Conservation (phyloP, 2,113 vertebrate species). For the Mugil cephalus region DNA sequence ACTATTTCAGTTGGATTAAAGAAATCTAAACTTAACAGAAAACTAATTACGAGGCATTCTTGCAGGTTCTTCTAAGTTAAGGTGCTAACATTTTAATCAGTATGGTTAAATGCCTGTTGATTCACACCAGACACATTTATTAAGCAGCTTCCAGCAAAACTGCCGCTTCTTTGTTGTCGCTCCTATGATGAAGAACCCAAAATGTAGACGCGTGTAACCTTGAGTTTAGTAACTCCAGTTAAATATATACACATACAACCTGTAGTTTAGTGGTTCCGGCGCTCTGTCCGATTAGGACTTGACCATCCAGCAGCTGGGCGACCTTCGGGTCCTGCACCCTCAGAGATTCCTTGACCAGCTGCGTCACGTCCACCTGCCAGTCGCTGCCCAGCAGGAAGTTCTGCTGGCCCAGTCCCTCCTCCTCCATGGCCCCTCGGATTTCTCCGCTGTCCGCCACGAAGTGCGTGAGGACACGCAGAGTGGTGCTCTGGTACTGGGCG, state of each 20-base stretch:
- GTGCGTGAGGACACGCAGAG: conserved; percentile 91
- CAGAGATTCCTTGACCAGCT: conserved; percentile 90
- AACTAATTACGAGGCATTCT: no score
- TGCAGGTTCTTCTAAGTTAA: no score
- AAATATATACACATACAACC: conserved; percentile 76
- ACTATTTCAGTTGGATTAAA: no score
- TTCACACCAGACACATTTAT: background rate
- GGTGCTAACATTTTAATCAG: background rate
- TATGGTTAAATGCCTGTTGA: background rate
- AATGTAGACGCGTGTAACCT: conserved; percentile 2
- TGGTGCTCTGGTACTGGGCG: conserved; percentile 94
- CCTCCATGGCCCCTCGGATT: conserved; percentile 51
- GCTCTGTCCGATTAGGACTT: conserved; percentile 87
- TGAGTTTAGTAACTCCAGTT: conserved; percentile 11
- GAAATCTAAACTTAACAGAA: no score
- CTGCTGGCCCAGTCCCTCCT: conserved; percentile 82
- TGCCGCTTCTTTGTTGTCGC: background rate
- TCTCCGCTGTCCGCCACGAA: conserved; percentile 87
- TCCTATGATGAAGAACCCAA: no score
- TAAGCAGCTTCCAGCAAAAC: background rate
- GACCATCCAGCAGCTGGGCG: conserved; percentile 86
- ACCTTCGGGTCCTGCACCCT: conserved; percentile 88
- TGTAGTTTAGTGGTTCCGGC: conserved; percentile 92
- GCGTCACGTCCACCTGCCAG: conserved; percentile 95
- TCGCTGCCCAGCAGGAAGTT: conserved; percentile 88